phyloP scores from a whole-genome alignment of 2,888 invertebrate species.

The Clanis bilineata region DNA sequence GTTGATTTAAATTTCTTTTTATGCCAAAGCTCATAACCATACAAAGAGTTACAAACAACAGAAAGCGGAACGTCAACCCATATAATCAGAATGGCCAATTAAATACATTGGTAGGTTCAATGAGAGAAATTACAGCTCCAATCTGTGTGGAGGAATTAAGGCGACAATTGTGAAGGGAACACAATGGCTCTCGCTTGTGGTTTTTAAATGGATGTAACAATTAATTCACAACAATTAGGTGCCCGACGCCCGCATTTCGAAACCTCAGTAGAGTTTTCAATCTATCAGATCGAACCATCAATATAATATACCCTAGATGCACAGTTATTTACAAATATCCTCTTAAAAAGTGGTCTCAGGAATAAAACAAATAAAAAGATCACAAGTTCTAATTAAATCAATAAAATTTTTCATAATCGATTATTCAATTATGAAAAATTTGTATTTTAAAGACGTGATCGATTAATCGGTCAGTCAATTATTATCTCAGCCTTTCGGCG shows the following conservation, averaged over 20 bases:
- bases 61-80: conserved; percentile 34
- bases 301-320: too few species aligned
- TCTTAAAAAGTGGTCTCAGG: too few species aligned
- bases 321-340: too few species aligned
- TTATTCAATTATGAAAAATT: too few species aligned
- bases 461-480: too few species aligned
- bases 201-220: conserved; percentile 82
- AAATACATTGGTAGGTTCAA: conserved; percentile 57
- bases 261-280: conserved; percentile 45
- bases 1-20: neutral
- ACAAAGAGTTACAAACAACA: conserved; percentile 16
- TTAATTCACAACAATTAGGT: conserved; percentile 80
- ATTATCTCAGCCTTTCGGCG: too few species aligned
- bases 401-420: too few species aligned
- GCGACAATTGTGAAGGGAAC: conserved; percentile 66
- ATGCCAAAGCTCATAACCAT: neutral
- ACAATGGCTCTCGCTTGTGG: conserved; percentile 69
- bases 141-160: conserved; percentile 64
- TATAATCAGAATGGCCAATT: conserved; percentile 60
- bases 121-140: conserved; percentile 65
- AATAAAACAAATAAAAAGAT: too few species aligned
- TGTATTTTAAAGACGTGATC: too few species aligned
- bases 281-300: conserved; percentile 25
- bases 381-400: too few species aligned
- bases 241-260: conserved; percentile 77